phyloP scores from a whole-genome alignment of 2,888 invertebrate species.

The Lasioglossum morio region DNA sequence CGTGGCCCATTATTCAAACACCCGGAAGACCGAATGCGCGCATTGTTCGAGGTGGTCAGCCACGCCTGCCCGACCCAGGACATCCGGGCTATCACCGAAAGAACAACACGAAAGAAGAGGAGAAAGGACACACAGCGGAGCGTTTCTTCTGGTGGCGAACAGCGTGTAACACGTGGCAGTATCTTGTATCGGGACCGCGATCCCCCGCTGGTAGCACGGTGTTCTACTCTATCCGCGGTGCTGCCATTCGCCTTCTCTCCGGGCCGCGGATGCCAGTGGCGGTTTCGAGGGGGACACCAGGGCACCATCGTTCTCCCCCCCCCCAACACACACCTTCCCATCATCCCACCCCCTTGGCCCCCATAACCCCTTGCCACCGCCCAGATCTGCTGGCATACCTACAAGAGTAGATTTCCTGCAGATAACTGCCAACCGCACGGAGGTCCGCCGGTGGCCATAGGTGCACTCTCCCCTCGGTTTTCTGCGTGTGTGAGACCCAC shows the following conservation, averaged over 20 bases:
- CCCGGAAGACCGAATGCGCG: constrained; percentile 53
- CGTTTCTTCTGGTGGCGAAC: constrained; percentile 84
- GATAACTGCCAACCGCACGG: constrained; percentile 82
- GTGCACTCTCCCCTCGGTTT: constrained; percentile 56
- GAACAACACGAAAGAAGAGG: constrained; percentile 32
- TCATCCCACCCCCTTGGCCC: background rate
- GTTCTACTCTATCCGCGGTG: constrained; percentile 76
- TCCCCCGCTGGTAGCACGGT: constrained; percentile 82
- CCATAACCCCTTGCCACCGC: constrained; percentile 33
- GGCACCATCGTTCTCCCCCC: constrained; percentile 45
- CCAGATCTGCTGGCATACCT: constrained; percentile 77
- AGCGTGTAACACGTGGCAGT: constrained; percentile 84
- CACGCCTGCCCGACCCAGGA: constrained; percentile 35
- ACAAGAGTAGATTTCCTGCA: constrained; percentile 82
- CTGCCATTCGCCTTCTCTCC: constrained; percentile 66
- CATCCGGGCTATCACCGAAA: constrained; percentile 61
- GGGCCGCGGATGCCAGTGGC: constrained; percentile 69
- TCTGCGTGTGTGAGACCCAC: constrained; percentile 44
- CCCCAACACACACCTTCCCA: constrained; percentile 9
- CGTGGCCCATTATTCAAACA: constrained; percentile 43
- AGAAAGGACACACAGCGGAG: constrained; percentile 38
- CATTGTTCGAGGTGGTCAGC: constrained; percentile 53
- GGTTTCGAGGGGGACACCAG: constrained; percentile 62
- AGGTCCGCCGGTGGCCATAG: constrained; percentile 78
- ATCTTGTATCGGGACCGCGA: constrained; percentile 83